Percentiles rank a stretch among this genome's conserved stretches.
phyloP scores from a whole-genome alignment of 2,113 vertebrate genomes.

The Apodemus sylvaticus region DNA sequence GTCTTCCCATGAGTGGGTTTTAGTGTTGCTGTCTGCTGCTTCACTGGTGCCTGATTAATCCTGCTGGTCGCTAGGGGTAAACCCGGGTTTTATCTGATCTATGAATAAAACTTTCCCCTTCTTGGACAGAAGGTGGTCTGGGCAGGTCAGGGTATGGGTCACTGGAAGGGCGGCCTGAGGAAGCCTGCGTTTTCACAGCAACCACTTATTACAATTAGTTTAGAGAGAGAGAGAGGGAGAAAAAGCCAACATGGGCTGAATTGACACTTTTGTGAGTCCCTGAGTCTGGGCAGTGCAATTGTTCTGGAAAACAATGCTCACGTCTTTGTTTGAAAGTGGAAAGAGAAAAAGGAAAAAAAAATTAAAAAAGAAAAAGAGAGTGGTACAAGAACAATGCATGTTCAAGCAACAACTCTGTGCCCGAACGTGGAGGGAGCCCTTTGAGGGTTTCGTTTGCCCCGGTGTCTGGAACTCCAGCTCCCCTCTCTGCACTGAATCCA shows the following conservation, averaged over 20 bases:
- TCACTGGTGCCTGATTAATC: conserved; percentile 56
- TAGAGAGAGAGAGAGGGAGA: not conserved
- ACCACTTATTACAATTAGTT: conserved; percentile 67
- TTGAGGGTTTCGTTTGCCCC: not conserved
- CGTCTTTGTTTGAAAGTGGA: conserved; percentile 22
- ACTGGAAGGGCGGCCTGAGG: conserved; percentile 48
- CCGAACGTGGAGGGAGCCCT: not conserved
- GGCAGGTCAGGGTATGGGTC: conserved; percentile 64
- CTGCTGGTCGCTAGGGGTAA: not conserved
- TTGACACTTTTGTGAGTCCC: conserved; percentile 61
- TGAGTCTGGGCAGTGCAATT: conserved; percentile 46
- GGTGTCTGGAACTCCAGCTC: not conserved
- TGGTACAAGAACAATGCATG: not conserved
- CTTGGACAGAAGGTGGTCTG: conserved; percentile 70
- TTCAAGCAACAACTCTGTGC: conserved; percentile 34
- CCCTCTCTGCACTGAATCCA: not conserved
- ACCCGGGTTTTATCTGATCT: conserved; percentile 40
- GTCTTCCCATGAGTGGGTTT: not conserved
- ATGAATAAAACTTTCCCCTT: conserved; percentile 49
- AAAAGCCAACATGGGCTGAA: conserved; percentile 21
- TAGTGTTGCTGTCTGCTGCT: conserved; percentile 24
- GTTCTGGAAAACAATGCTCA: conserved; percentile 67
- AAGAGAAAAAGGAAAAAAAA: not conserved
- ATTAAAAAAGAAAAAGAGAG: not conserved
- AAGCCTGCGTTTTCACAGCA: not conserved